Base-by-base conservation (phyloP, 2,888 invertebrate genomes). In the Zhengitettix transpicula region DNA sequence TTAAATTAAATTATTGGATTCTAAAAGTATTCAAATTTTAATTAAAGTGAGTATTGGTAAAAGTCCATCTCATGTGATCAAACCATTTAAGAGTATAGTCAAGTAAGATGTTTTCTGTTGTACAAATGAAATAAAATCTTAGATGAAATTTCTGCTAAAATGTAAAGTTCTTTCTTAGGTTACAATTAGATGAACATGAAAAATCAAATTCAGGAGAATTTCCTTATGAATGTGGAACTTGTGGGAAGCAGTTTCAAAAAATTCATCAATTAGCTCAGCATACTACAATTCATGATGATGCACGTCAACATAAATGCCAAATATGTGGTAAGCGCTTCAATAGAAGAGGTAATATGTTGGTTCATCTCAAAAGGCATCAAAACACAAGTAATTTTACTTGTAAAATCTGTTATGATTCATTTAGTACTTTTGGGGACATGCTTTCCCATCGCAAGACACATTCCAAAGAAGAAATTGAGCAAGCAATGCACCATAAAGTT, bases 261-360 rank as follows among this genome's bases (percentile, higher is more conserved):
- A 42, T 60, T 40, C 42, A 17, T 14, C 42, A 56, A 42, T 42
- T 59, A 17, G 28, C 16, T 10, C 59, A 59, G 52, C 59, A 59
- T 41, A 52, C 56, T 16, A 54, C 17, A 12, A 51, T 61, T 10
- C 62, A 62, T 52, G 42, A 52, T n/a, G 53, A 47, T 17, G 55
- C 52, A 10, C 59, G 56, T 10, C 52, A 58, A 15, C 58, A 58
- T 54, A 59, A 63, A 51, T 64, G 65, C 52, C 55, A 61, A 14
- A 47, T 62, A 10, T 65, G 65, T 52, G 61, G 61, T 14, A 58
- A 59, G 47, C 41, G 61, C 9, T 65, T 65, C 44, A 64, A 61
- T 40, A 55, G 53, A 7, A 55, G 57, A 9, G 57, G 51, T 28
- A 56, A 58, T 42, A 47, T 62, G 51, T 28, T 40, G 10, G 15